These are phyloP conservation scores for Drosophila limbata DNA, from an alignment of 2,888 invertebrate species.

Conservation along the genomic window DNA sequence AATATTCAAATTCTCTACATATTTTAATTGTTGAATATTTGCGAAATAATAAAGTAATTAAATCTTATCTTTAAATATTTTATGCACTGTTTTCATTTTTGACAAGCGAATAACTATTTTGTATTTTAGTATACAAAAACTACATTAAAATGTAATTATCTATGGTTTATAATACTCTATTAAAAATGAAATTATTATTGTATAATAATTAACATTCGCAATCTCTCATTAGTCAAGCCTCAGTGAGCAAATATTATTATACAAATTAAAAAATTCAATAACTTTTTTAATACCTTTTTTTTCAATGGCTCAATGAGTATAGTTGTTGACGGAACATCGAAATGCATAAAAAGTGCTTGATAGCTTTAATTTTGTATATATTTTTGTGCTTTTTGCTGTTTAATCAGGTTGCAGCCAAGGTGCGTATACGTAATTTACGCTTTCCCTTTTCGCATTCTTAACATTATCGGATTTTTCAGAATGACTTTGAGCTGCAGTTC, in stretches of 20 bases:
- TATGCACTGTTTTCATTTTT: not conserved
- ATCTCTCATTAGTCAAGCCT: constrained; percentile 58
- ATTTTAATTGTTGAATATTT: not conserved
- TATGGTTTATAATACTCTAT: too few species aligned
- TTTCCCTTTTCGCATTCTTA: not conserved
- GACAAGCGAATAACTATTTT: not conserved
- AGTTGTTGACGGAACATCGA: not conserved
- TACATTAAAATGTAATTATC: constrained; percentile 6
- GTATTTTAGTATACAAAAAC: not conserved
- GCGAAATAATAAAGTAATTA: not conserved
- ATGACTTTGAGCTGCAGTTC: constrained; percentile 67
- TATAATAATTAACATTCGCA: constrained; percentile 6
- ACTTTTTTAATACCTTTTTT: constrained; percentile 19
- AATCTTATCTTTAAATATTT: not conserved
- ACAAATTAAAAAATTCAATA: constrained; percentile 5
- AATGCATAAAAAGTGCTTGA: constrained; percentile 11
- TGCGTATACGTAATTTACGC: constrained; percentile 38
- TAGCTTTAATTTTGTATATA: not conserved
- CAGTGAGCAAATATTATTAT: constrained; percentile 11
- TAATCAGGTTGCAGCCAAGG: constrained; percentile 50
- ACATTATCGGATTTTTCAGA: constrained; percentile 33
- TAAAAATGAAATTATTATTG: not conserved
- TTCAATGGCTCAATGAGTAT: constrained; percentile 4
- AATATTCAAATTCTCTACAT: not conserved
- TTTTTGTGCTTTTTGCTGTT: not conserved